Evolutionary conservation across 2,888 invertebrate genomes (phyloP).

Genomic region (Morpho deidamia): DNA sequence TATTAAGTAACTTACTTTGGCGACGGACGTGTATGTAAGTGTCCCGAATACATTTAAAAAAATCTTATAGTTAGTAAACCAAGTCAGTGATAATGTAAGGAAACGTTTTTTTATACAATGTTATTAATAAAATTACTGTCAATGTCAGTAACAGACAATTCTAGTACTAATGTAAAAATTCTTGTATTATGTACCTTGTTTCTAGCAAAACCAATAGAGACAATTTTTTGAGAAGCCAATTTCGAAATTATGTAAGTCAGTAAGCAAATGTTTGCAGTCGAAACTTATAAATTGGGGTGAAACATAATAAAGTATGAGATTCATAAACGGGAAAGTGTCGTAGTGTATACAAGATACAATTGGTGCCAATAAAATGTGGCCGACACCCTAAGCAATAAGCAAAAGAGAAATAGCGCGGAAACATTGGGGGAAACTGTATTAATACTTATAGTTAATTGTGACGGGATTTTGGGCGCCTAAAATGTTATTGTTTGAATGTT

Average conservation of each 20-base stretch:
- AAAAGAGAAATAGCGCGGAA: constrained; percentile 70
- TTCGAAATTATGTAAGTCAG: constrained; percentile 6
- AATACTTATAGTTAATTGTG: constrained; percentile 76
- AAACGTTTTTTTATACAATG: too few relatives aligned
- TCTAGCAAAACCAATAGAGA: background rate
- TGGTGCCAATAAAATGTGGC: constrained; percentile 69
- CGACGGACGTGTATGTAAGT: too few relatives aligned
- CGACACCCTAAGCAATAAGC: constrained; percentile 71
- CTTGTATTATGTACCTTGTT: too few relatives aligned
- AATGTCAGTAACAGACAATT: too few relatives aligned
- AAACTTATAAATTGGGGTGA: constrained; percentile 38
- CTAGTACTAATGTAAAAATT: too few relatives aligned
- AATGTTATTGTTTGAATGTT: constrained; percentile 29
- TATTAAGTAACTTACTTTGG: too few relatives aligned
- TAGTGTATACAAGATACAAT: constrained; percentile 64
- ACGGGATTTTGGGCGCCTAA: constrained; percentile 44
- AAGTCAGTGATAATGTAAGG: too few relatives aligned
- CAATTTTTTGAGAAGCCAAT: background rate
- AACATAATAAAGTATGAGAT: constrained; percentile 57
- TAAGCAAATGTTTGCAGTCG: constrained; percentile 21
- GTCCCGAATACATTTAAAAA: too few relatives aligned
- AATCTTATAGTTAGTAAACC: too few relatives aligned
- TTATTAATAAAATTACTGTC: too few relatives aligned
- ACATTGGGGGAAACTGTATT: constrained; percentile 74
- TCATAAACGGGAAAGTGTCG: constrained; percentile 70